These are phyloP conservation scores for Platycheirus albimanus DNA, from an alignment of 2,888 invertebrate species.

Conservation along the genomic window DNA sequence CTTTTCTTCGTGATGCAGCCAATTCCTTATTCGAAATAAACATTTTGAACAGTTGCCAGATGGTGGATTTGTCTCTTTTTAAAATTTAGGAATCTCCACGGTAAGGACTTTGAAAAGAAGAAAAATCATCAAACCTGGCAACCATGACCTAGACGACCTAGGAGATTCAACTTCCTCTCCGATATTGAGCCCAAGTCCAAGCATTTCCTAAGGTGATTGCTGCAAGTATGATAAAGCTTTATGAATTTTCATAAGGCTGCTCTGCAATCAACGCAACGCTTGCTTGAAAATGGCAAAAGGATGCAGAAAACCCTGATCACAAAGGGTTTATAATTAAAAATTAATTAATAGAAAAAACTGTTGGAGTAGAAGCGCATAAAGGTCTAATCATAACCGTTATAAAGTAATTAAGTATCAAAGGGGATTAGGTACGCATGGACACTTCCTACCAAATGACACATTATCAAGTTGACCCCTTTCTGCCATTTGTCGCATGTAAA, in stretches of 20 bases:
- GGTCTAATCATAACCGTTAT: slow-evolving; percentile 37
- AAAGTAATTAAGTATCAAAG: slow-evolving; percentile 39
- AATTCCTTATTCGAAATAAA: too few relatives aligned
- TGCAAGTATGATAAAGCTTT: slow-evolving; percentile 4
- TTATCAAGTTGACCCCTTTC: slow-evolving; percentile 1
- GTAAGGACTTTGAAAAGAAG: too few relatives aligned
- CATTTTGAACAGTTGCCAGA: too few relatives aligned
- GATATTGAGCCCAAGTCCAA: neutral
- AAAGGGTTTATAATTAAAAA: slow-evolving; percentile 33
- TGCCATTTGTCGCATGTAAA: neutral
- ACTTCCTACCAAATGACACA: neutral
- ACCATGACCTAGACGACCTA: too few relatives aligned
- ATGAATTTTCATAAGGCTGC: neutral
- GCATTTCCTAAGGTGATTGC: slow-evolving; percentile 1
- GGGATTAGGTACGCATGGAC: slow-evolving; percentile 42
- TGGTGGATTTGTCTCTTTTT: too few relatives aligned
- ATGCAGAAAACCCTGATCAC: neutral
- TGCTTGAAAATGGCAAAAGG: neutral
- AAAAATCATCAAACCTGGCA: too few relatives aligned
- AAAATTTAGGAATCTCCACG: too few relatives aligned
- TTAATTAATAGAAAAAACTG: slow-evolving; percentile 26
- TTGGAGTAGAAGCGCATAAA: slow-evolving; percentile 25
- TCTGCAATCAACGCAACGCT: neutral
- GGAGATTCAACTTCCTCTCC: neutral
- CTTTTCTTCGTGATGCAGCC: too few relatives aligned